These are phyloP conservation scores for Psammodynastes pulverulentus DNA, from an alignment of 2,113 vertebrate genomes.

Conservation along the genomic window DNA sequence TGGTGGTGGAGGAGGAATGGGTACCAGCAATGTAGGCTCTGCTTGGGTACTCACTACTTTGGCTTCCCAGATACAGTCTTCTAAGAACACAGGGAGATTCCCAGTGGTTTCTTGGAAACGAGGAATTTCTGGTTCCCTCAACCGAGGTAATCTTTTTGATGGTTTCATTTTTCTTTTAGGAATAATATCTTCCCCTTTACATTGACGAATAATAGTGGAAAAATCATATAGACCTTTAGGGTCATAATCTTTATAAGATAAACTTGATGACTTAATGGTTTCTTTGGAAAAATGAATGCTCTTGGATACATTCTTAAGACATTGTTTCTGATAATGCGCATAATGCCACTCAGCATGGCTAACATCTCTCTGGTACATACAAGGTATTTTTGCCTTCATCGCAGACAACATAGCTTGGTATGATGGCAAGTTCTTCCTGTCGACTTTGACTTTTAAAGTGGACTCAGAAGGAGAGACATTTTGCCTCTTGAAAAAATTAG, in stretches of 20 bases:
- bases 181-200: not conserved
- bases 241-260: constrained; percentile 61
- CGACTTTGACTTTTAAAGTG: not conserved
- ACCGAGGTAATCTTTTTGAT: not conserved
- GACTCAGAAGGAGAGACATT: constrained; percentile 6
- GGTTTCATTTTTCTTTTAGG: not conserved
- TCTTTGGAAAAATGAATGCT: constrained; percentile 71
- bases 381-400: not conserved
- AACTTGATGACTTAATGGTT: constrained; percentile 54
- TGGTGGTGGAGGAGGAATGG: not conserved
- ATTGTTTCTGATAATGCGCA: constrained; percentile 37
- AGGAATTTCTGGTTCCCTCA: not conserved
- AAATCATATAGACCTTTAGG: constrained; percentile 61
- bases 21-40: not conserved
- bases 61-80: constrained; percentile 18
- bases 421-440: not conserved
- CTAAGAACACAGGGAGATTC: not conserved
- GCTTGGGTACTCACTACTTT: not conserved
- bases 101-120: not conserved
- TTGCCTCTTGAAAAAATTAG: constrained; percentile 6
- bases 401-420: not conserved
- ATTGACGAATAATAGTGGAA: constrained; percentile 31
- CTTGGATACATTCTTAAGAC: constrained; percentile 54
- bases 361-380: not conserved
- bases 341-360: not conserved